A percentile compares a stretch with the other conserved stretches of the same genome.
Evolutionary conservation across 1,140 invertebrate species (phyloP).

Genomic region (Pemphigus obesinymphae): DNA sequence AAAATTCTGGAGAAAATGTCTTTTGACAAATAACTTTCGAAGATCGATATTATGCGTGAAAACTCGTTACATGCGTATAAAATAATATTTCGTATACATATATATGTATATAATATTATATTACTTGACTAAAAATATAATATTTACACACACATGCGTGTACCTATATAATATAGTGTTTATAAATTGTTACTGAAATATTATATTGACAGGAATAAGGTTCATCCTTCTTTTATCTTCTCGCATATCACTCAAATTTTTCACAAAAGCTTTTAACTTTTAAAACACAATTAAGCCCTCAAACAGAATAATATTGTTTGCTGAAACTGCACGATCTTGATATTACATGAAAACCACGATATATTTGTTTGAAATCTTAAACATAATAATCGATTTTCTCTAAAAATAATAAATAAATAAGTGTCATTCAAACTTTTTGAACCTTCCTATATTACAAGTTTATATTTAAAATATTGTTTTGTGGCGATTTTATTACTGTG

Average conservation of each 20-base stretch:
- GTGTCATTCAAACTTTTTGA: background rate
- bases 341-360: background rate
- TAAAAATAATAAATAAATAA: background rate
- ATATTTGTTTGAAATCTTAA: background rate
- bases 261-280: background rate
- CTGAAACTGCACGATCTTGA: background rate
- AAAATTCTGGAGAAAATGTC: too few species aligned
- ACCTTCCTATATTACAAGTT: too few species aligned
- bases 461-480: background rate
- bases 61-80: background rate
- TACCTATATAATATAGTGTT: too few species aligned
- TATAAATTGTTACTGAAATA: background rate
- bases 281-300: background rate
- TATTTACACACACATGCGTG: background rate
- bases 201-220: background rate
- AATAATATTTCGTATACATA: background rate
- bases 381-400: background rate
- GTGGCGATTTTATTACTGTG: background rate
- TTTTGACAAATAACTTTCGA: too few species aligned
- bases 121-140: background rate
- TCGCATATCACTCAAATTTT: background rate
- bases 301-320: background rate
- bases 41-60: background rate
- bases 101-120: background rate
- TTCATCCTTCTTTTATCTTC: background rate